Evolutionary conservation across 2,797 vertebrate genomes (phyloP), one percentile per base, ranked within the genome.

Genomic region (Pitangus sulphuratus): DNA sequence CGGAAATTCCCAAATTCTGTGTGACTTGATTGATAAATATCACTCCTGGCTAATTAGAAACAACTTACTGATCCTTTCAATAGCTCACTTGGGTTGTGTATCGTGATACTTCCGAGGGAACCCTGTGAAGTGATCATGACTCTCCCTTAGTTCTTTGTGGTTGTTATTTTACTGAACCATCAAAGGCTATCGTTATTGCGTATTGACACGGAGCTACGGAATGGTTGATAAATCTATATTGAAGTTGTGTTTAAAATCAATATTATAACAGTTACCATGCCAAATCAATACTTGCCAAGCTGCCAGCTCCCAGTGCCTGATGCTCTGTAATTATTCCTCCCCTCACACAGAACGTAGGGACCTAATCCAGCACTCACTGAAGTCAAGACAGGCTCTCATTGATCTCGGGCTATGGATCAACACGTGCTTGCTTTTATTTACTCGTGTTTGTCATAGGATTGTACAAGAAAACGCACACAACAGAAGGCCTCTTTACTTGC

Each of bases 151-250:
- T 31, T 91, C 48, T 54, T 77, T 0, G 1, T 80, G 9, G 3
- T 31, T 78, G 50, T 86, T 89, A 35, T 65, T 88, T 79, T 58
- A 54, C 69, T 62, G 76, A 89, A 33, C 40, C 33, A 42, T 86
- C 92, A 72, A 84, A 86, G 47, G 61, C 89, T 81, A 60, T 90
- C 8, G 0, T 92, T 96, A 81, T 42, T 93, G 62, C 40, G 9
- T 79, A 60, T 82, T 91, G 94, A 88, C 85, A 93, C 12, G 31
- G 80, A 78, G 66, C 76, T 91, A 30, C 39, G 66, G 70, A 86
- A 86, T n/a, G 33, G 72, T 16, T 87, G 83, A 93, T 95, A 94
- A 86, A 94, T 96, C 91, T 60, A 88, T 88, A 91, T 33, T 79
- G 61, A 40, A 82, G 72, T 76, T 86, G 82, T 3, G 40, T 92